Conservation (phyloP, 2,888 invertebrate species). For the Cephalotes varians region DNA sequence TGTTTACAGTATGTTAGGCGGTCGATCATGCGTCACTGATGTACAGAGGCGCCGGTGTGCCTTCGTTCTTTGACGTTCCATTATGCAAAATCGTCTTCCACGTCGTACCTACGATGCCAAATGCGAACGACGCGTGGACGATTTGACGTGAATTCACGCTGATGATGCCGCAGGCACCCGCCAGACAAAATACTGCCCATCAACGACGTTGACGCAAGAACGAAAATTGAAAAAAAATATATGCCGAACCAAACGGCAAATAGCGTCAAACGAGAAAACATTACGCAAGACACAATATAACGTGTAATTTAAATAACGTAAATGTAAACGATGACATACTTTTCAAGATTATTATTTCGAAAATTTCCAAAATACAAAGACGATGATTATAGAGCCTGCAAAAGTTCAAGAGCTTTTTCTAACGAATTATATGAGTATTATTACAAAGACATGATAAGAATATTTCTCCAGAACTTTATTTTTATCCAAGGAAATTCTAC, state of each 20-base stretch:
- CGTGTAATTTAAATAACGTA: slow-evolving; percentile 3
- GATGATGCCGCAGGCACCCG: slow-evolving; percentile 56
- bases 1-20: slow-evolving; percentile 78
- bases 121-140: slow-evolving; percentile 74
- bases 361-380: neutral
- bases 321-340: neutral
- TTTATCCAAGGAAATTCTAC: neutral
- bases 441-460: neutral
- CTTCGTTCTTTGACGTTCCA: slow-evolving; percentile 76
- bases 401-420: neutral
- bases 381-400: neutral
- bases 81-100: slow-evolving; percentile 78
- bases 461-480: neutral
- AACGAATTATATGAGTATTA: neutral
- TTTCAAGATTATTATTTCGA: neutral
- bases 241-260: neutral
- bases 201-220: slow-evolving; percentile 44
- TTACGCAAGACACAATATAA: slow-evolving; percentile 1
- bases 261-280: neutral
- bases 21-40: slow-evolving; percentile 78
- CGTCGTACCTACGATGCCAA: slow-evolving; percentile 65
- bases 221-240: slow-evolving; percentile 43
- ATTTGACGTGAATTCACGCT: slow-evolving; percentile 75
- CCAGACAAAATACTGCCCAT: slow-evolving; percentile 51
- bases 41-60: slow-evolving; percentile 68